Percentiles rank a stretch among this genome's conserved stretches.
phyloP scores from a whole-genome alignment of 1,140 invertebrate genomes.

The Drosophila baimaii region DNA sequence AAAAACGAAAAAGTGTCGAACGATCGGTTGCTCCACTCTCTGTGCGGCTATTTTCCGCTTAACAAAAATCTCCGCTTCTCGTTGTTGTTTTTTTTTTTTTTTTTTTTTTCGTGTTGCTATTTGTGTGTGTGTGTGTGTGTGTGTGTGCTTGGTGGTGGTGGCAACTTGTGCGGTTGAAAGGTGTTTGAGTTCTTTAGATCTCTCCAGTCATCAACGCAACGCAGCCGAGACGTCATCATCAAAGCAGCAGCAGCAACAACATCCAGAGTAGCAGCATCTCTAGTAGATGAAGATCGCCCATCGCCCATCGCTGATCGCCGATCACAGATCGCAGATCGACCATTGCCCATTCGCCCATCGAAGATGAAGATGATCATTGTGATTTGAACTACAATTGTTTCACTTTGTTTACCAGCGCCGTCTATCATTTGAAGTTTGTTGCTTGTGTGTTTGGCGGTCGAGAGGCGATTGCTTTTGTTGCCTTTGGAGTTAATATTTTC shows the following conservation, averaged over 20 bases:
- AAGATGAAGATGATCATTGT: slow-evolving; percentile 56
- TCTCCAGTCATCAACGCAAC: slow-evolving; percentile 75
- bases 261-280: slow-evolving; percentile 44
- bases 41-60: slow-evolving; percentile 79
- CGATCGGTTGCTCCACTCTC: slow-evolving; percentile 65
- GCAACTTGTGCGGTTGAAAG: slow-evolving; percentile 70
- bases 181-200: slow-evolving; percentile 83
- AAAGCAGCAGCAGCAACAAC: slow-evolving; percentile 49
- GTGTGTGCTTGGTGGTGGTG: slow-evolving; percentile 30
- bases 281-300: slow-evolving; percentile 40
- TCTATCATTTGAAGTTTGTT: slow-evolving; percentile 66
- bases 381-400: slow-evolving; percentile 78
- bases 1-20: slow-evolving; percentile 79
- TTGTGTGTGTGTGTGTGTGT: slow-evolving; percentile 28
- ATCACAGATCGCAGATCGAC: slow-evolving; percentile 15
- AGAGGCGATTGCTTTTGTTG: slow-evolving; percentile 40
- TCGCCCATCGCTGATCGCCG: slow-evolving; percentile 15
- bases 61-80: slow-evolving; percentile 75
- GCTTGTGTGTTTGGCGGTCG: slow-evolving; percentile 59
- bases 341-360: slow-evolving; percentile 1
- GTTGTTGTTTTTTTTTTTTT: slow-evolving; percentile 22
- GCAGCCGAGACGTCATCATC: slow-evolving; percentile 57
- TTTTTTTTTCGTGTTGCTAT: slow-evolving; percentile 30
- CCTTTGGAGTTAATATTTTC: slow-evolving; percentile 62
- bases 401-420: slow-evolving; percentile 68